A percentile compares a stretch with the other conserved stretches of the same genome.
Conservation (phyloP, 2,888 invertebrate species). For the Lycophotia porphyrea region DNA sequence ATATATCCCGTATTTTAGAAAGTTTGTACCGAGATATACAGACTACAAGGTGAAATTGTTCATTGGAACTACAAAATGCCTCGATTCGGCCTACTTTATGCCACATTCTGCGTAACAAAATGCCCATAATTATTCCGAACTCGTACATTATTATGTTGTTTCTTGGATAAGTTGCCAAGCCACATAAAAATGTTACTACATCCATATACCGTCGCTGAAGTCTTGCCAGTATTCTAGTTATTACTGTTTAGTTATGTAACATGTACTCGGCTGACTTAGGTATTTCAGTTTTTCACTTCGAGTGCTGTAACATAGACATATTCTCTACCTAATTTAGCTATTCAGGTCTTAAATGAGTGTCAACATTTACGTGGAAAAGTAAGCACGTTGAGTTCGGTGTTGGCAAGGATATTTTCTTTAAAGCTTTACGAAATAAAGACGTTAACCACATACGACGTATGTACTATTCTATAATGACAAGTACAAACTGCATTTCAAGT, state of each 20-base stretch:
- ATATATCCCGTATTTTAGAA: background rate
- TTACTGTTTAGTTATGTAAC: conserved; percentile 37
- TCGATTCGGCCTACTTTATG: background rate
- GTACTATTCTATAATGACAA: background rate
- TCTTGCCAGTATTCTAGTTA: conserved; percentile 39
- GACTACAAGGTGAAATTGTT: conserved; percentile 3
- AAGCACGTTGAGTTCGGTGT: background rate
- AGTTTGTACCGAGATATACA: background rate
- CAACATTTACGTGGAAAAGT: background rate
- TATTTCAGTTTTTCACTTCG: background rate
- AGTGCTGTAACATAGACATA: background rate
- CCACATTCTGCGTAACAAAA: conserved; percentile 32
- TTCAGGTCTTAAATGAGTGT: background rate
- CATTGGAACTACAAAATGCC: conserved; percentile 12
- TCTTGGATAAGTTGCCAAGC: conserved; percentile 47
- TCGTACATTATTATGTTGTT: conserved; percentile 38
- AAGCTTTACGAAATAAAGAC: background rate
- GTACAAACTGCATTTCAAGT: conserved; percentile 2
- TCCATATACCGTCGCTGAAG: conserved; percentile 6
- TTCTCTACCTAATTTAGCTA: background rate
- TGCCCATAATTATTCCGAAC: conserved; percentile 43
- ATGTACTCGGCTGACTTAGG: conserved; percentile 10
- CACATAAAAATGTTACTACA: conserved; percentile 49
- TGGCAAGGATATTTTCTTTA: background rate
- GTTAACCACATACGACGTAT: background rate